Base-by-base conservation (phyloP, 2,888 invertebrate genomes). In the Drosophila helvetica region DNA sequence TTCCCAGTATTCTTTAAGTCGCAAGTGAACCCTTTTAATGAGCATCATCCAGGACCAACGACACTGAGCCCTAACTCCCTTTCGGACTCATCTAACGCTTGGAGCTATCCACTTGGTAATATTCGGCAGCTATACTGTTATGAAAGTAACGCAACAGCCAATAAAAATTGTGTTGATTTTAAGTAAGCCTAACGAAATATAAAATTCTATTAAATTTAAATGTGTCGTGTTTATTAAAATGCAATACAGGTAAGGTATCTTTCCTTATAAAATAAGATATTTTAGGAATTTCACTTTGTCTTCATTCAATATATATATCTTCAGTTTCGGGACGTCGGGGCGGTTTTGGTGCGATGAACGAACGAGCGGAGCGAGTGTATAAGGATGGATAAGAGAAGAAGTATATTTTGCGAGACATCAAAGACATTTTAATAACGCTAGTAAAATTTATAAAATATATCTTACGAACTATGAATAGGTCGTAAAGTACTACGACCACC, bases 1-100 rank as follows among this genome's bases (percentile, higher is more conserved):
- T 81, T 81, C 53, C 81, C 81, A 18, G 79, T 81, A 12, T 77
- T 84, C 60, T 52, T 84, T 1, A 81, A 80, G 22, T 69, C 84
- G 1, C 85, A 84, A 38, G 46, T 80, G 6, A 77, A 68, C 30
- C 65, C 77, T 1, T 67, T 81, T 42, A 71, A 81, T n/a, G 75
- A 77, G 9, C 80, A 76, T 17, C 74, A 78, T 19, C 57, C 75
- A 15, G 68, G 61, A 27, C 77, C 77, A 48, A 45, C 66, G 6
- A 73, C 52, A 8, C 15, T 48, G 7, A 66, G 61, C 30, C 79
- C 84, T 42, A 79, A 60, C 22, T 52, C 64, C 17, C 46, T 63
- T 22, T 42, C 27, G 19, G 64, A 60, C 43, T 59, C 63, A 1
- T 52, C 55, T 9, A 70, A 72, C 53, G 54, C 53, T 48, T 71